Base-by-base conservation (phyloP, 2,113 vertebrate species). In the Excalfactoria chinensis region DNA sequence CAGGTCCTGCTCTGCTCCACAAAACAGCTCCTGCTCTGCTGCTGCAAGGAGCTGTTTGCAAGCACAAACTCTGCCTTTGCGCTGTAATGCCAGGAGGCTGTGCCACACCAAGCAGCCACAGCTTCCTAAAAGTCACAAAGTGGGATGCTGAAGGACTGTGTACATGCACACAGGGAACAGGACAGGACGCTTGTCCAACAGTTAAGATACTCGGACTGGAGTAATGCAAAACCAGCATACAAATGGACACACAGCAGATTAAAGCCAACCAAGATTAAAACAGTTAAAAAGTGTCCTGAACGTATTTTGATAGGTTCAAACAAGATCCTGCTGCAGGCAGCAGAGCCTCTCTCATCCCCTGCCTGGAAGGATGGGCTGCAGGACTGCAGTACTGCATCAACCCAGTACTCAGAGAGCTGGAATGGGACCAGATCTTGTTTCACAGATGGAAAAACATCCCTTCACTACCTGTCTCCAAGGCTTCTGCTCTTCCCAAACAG, bases 201-300 rank as follows among this genome's bases (percentile, higher is more conserved):
- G 78, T 83, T 83, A 67, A 87, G 58, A 95, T 64, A 86, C 64
- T 62, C 59, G 13, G 30, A 74, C 6, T 67, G 73, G 75, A 96
- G 66, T 78, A 91, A 91, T 17, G 74, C 93, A 95, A 92, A 95
- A 92, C 78, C 86, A 95, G 62, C 84, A 91, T 69, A 78, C 85
- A 80, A 88, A 69, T 18, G 69, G 90, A 81, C 73, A 84, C 83
- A 69, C 48, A 64, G 76, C 72, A 87, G 91, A 91, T 93, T 95
- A 96, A 97, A 95, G 92, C 76, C 91, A 96, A 90, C 59, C 93
- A 95, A 92, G 62, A 84, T 89, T 84, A 92, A 95, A 95, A 93
- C 0, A 0, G 90, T 95, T 95, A 89, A 86, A 90, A 96, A 91
- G 86, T 74, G 53, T 95, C 94, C 89, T 86, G 88, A 86, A 94